These are phyloP conservation scores for Trichogramma pretiosum DNA, from an alignment of 1,140 invertebrate genomes.

Conservation along the genomic window DNA sequence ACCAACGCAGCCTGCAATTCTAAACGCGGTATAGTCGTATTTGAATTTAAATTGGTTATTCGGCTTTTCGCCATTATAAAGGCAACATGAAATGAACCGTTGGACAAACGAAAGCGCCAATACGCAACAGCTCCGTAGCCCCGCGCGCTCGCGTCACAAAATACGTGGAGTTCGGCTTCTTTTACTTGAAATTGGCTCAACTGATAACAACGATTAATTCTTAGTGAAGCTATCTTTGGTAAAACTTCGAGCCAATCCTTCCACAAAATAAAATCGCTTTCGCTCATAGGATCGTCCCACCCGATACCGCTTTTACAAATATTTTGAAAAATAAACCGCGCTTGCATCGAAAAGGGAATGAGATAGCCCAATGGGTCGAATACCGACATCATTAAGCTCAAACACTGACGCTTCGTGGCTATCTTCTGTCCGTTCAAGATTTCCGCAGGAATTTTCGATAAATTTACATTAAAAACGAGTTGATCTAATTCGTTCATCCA, in stretches of 20 bases:
- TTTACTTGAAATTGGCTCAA: neutral
- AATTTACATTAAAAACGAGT: neutral
- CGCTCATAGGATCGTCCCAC: conserved; percentile 21
- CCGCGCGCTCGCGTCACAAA: neutral
- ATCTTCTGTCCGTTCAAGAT: neutral
- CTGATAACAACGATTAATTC: neutral
- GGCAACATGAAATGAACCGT: neutral
- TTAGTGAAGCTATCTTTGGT: neutral
- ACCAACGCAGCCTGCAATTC: conserved; percentile 8
- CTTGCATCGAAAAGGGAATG: conserved; percentile 10
- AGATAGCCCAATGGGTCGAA: neutral
- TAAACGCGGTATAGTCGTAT: neutral
- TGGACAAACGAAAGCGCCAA: neutral
- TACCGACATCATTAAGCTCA: neutral
- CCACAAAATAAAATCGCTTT: conserved; percentile 1
- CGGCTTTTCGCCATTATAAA: neutral
- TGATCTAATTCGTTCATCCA: neutral
- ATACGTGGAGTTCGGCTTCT: too few relatives aligned
- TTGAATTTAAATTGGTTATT: conserved; percentile 2
- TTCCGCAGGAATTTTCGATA: neutral
- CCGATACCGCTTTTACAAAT: conserved; percentile 17
- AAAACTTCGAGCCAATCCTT: neutral
- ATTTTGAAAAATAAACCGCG: conserved; percentile 23
- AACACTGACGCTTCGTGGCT: neutral
- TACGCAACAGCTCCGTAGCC: neutral